A percentile compares a stretch with the other conserved stretches of the same genome.
These are phyloP conservation scores for Eristalinus sepulchralis DNA, from an alignment of 2,888 invertebrate species.

Conservation along the genomic window DNA sequence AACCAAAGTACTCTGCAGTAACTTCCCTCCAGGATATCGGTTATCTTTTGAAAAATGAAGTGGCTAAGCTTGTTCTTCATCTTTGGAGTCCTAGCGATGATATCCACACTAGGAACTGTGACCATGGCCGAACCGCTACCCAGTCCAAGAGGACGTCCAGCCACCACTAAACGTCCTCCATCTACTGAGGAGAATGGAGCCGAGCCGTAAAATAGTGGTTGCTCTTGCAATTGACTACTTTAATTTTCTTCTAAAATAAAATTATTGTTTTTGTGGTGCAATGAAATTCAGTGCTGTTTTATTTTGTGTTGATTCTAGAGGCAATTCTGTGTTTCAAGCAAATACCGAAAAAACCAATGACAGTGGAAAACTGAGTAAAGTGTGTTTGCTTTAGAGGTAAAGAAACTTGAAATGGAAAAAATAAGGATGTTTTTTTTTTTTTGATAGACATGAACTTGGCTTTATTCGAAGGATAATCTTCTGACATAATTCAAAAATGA, in stretches of 20 bases:
- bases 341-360: too few species aligned
- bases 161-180: slow-evolving; percentile 77
- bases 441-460: too few species aligned
- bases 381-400: too few species aligned
- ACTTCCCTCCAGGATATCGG: background rate
- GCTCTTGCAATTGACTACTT: background rate
- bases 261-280: background rate
- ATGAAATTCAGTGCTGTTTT: too few species aligned
- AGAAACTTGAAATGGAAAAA: too few species aligned
- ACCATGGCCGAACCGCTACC: slow-evolving; percentile 76
- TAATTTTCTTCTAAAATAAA: background rate
- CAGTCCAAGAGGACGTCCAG: slow-evolving; percentile 76
- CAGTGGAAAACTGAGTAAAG: too few species aligned
- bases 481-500: too few species aligned
- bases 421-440: too few species aligned
- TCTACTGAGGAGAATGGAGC: slow-evolving; percentile 72
- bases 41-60: slow-evolving; percentile 74
- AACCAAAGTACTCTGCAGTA: slow-evolving; percentile 20
- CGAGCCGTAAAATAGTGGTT: slow-evolving; percentile 33
- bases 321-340: too few species aligned
- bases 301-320: too few species aligned
- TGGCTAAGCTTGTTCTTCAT: slow-evolving; percentile 77
- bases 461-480: too few species aligned
- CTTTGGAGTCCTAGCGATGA: slow-evolving; percentile 76
- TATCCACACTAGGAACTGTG: slow-evolving; percentile 75